phyloP scores from a whole-genome alignment of 2,888 invertebrate species.

The Torymus texanus region DNA sequence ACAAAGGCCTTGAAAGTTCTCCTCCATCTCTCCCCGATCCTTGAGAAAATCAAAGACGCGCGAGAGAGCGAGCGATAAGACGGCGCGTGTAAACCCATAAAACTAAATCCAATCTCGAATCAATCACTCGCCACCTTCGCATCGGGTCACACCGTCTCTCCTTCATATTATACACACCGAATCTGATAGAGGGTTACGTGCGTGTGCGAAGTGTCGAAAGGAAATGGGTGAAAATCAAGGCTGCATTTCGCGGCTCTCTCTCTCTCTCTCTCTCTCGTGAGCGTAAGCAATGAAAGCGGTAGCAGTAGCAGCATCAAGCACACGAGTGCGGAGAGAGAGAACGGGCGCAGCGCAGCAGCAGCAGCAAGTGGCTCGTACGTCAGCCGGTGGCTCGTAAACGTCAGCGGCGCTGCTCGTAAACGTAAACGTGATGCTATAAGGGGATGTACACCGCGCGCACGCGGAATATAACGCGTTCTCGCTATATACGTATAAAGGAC shows the following conservation, averaged over 20 bases:
- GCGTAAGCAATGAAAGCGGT: slow-evolving; percentile 18
- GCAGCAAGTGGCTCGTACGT: slow-evolving; percentile 76
- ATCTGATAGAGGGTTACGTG: no score
- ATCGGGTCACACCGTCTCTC: no score
- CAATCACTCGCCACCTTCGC: no score
- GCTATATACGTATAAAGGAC: slow-evolving; percentile 7
- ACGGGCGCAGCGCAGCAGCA: slow-evolving; percentile 67
- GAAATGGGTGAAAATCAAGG: slow-evolving; percentile 65
- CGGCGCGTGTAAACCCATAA: neutral
- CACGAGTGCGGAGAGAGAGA: slow-evolving; percentile 67
- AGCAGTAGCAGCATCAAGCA: slow-evolving; percentile 68
- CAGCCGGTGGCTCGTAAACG: slow-evolving; percentile 76
- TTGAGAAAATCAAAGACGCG: neutral
- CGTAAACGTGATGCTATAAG: slow-evolving; percentile 76
- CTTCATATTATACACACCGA: no score
- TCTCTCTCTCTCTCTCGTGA: neutral
- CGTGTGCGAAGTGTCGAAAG: slow-evolving; percentile 39
- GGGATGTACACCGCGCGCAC: slow-evolving; percentile 65
- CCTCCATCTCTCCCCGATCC: neutral
- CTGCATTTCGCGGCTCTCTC: slow-evolving; percentile 59
- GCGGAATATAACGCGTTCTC: slow-evolving; percentile 11
- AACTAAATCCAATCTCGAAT: no score
- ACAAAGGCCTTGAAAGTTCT: no score
- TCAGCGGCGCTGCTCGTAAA: slow-evolving; percentile 75
- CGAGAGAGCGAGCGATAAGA: neutral